These are phyloP conservation scores for Saturnia japonica DNA, from an alignment of 2,888 invertebrate genomes.

Conservation along the genomic window DNA sequence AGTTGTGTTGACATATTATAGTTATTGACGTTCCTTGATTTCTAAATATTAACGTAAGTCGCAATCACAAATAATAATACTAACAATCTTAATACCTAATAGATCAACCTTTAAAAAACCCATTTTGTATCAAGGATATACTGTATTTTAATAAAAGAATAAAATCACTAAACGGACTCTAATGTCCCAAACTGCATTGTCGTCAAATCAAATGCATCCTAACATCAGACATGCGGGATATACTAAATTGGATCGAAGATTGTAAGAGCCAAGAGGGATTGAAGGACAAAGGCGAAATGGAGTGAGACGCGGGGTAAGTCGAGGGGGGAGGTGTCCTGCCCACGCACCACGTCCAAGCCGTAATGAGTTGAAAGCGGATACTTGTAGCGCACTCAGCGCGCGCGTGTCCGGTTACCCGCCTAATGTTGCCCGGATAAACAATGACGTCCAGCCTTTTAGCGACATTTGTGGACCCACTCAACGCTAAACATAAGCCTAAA, in stretches of 20 bases:
- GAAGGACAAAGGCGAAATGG: conserved; percentile 72
- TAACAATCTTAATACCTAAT: too few species aligned
- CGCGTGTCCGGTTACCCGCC: conserved; percentile 82
- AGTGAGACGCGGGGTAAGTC: conserved; percentile 39
- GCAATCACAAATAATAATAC: neutral
- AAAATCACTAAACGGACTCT: neutral
- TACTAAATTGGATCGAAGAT: conserved; percentile 80
- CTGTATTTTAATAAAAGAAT: neutral
- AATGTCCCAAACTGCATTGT: conserved; percentile 34
- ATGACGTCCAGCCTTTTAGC: conserved; percentile 82
- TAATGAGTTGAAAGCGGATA: conserved; percentile 83
- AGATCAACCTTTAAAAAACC: neutral
- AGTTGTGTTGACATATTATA: neutral
- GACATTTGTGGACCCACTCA: conserved; percentile 82
- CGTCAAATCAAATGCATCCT: conserved; percentile 68
- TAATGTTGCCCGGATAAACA: conserved; percentile 82
- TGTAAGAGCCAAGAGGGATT: conserved; percentile 77
- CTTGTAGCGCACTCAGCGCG: conserved; percentile 82
- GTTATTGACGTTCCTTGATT: neutral
- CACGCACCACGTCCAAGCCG: conserved; percentile 80
- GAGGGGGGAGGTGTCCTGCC: conserved; percentile 48
- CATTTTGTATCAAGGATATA: neutral
- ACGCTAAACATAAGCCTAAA: conserved; percentile 79
- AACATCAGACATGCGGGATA: conserved; percentile 71
- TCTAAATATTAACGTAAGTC: neutral